Base-by-base conservation (phyloP, 2,888 invertebrate genomes). In the Zygogramma bicolorata region DNA sequence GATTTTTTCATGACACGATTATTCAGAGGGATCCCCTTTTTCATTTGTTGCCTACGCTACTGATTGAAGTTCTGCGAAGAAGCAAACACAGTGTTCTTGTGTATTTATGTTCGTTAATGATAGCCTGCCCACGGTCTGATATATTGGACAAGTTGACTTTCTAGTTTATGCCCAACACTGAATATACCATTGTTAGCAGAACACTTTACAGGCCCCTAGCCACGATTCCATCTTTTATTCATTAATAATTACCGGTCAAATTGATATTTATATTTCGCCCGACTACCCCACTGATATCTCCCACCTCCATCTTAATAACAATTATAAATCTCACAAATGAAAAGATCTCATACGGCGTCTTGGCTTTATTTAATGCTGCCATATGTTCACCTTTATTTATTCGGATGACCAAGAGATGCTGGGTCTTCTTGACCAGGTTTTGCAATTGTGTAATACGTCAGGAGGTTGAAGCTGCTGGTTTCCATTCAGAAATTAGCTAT, bases 81-180 rank as follows among this genome's bases (percentile, higher is more conserved):
- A 73, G 73, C 73, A 69, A 73, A 66, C 69, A 66, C 62, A 77
- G 77, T 80, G 80, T 81, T 77, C 79, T 78, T 81, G 81, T 83
- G 85, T 85, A 86, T 86, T 86, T 85, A 85, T 85, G 85, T 84
- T 84, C 84, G 75, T 82, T 86, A 86, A 86, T 86, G 84, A 86
- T 85, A 85, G 81, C 83, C 85, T 86, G 85, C 84, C 84, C 81
- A 81, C 83, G 78, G 81, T 76, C 83, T 85, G 86, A 86, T 85
- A 85, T 86, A 86, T 85, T 85, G 82, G 84, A 85, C 85, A 83
- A 82, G 80, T 81, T 81, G 80, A 81, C 82, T 82, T 81, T 80
- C 78, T 83, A 83, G 84, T 84, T 85, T 83, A 84, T 85, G 80
- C 79, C 80, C 81, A 77, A 81, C 82, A 80, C 83, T 73, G 70